Conservation (phyloP, 2,113 vertebrate species). For the Melanostigma gelatinosum region DNA sequence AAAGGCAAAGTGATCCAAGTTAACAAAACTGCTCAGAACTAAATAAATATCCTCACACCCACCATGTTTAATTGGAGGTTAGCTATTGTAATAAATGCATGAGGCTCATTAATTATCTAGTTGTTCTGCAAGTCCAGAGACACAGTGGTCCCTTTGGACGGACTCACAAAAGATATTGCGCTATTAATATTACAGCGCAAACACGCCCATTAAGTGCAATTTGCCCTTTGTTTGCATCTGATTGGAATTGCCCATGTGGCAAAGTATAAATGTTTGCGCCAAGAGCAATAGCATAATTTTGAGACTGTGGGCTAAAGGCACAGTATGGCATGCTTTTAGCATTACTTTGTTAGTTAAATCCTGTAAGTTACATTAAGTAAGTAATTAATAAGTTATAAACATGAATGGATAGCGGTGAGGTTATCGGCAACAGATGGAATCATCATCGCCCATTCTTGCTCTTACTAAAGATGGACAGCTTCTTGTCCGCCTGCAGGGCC, state of each 20-base stretch:
- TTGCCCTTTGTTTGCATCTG: too few species aligned
- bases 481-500: slow-evolving; percentile 97
- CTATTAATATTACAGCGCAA: too few species aligned
- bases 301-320: too few species aligned
- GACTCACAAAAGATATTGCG: too few species aligned
- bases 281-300: too few species aligned
- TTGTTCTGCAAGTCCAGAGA: not conserved
- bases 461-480: slow-evolving; percentile 96
- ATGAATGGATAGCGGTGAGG: not conserved
- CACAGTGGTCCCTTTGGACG: not conserved
- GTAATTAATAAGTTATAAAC: not conserved
- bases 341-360: too few species aligned
- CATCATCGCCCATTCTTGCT: not conserved
- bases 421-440: not conserved
- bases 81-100: not conserved
- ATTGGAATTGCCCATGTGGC: too few species aligned
- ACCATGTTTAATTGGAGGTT: not conserved
- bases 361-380: too few species aligned
- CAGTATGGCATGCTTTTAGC: too few species aligned
- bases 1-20: not conserved
- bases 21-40: not conserved
- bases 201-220: too few species aligned
- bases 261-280: not conserved
- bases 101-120: not conserved
- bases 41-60: not conserved